These are phyloP conservation scores for Hylyphantes graminicola DNA, from an alignment of 1,140 invertebrate species.

Conservation along the genomic window DNA sequence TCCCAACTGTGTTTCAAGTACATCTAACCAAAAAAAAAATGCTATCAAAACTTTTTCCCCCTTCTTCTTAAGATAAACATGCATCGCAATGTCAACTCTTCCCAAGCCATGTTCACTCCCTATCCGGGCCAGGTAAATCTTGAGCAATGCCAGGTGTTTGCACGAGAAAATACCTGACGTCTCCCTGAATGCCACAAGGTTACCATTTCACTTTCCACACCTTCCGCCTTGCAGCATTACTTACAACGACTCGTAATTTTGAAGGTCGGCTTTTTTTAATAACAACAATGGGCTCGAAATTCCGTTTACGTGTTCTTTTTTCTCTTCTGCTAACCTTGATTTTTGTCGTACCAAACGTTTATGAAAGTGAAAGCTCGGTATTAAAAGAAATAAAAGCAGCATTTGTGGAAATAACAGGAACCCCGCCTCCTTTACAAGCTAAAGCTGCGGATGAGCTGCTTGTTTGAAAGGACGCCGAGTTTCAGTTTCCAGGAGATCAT, in stretches of 20 bases:
- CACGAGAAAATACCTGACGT: too few species aligned
- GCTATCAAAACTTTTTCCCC: too few species aligned
- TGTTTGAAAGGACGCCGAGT: slow-evolving; percentile 2
- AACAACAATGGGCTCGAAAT: slow-evolving; percentile 1
- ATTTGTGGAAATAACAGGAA: too few species aligned
- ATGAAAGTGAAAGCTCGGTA: slow-evolving; percentile 9
- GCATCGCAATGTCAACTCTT: too few species aligned
- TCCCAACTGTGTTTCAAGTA: too few species aligned
- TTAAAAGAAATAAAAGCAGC: not conserved
- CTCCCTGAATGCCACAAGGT: not conserved
- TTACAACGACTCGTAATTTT: slow-evolving; percentile 8
- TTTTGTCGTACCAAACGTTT: slow-evolving; percentile 4
- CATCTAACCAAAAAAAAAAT: too few species aligned
- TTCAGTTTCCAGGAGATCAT: not conserved
- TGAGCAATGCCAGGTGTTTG: too few species aligned
- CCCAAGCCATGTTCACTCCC: too few species aligned
- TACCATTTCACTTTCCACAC: slow-evolving; percentile 28
- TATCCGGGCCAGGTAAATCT: too few species aligned
- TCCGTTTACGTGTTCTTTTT: slow-evolving; percentile 1
- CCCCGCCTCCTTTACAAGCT: slow-evolving; percentile 13
- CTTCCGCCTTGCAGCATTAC: not conserved
- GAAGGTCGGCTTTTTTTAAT: slow-evolving; percentile 6
- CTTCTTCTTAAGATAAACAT: too few species aligned
- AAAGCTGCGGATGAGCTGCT: slow-evolving; percentile 16
- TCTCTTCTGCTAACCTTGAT: slow-evolving; percentile 23